Percentiles rank a stretch among this genome's conserved stretches.
Evolutionary conservation across 1,140 invertebrate species (phyloP).

Genomic region (Augochlora pura): DNA sequence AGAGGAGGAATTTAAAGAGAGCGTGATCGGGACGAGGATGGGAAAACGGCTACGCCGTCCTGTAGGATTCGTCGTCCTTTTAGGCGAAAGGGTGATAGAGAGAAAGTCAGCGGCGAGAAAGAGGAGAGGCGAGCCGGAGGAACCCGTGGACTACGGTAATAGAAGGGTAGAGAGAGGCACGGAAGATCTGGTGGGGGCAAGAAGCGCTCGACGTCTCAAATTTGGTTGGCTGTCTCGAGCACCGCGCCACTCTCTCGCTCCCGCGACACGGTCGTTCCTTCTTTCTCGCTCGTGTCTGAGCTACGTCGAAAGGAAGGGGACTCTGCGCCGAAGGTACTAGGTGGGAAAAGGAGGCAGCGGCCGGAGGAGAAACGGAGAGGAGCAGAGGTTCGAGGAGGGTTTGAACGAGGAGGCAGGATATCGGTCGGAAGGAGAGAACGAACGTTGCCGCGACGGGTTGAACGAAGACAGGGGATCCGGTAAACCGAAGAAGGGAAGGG

Average conservation of each 20-base stretch:
- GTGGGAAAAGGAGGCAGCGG: conserved; percentile 41
- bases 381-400: neutral
- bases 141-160: conserved; percentile 17
- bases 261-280: neutral
- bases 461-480: conserved; percentile 27
- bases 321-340: conserved; percentile 9
- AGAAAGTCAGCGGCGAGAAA: conserved; percentile 11
- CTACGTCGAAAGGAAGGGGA: conserved; percentile 3
- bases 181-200: conserved; percentile 62
- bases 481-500: conserved; percentile 23
- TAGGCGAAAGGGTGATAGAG: conserved; percentile 13
- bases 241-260: conserved; percentile 30
- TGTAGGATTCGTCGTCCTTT: conserved; percentile 56
- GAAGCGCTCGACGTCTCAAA: conserved; percentile 72
- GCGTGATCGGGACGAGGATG: conserved; percentile 41
- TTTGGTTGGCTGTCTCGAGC: conserved; percentile 76
- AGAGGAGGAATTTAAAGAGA: conserved; percentile 19
- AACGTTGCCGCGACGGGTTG: neutral
- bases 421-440: conserved; percentile 15
- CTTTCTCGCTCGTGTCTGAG: conserved; percentile 17
- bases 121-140: conserved; percentile 5
- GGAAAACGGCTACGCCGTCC: conserved; percentile 35
- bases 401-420: conserved; percentile 25
- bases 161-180: conserved; percentile 37
- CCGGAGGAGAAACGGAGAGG: conserved; percentile 37